Evolutionary conservation across 2,797 vertebrate genomes (phyloP), one percentile per base, ranked within the genome.

Genomic region (Gymnoscopelus braueri): DNA sequence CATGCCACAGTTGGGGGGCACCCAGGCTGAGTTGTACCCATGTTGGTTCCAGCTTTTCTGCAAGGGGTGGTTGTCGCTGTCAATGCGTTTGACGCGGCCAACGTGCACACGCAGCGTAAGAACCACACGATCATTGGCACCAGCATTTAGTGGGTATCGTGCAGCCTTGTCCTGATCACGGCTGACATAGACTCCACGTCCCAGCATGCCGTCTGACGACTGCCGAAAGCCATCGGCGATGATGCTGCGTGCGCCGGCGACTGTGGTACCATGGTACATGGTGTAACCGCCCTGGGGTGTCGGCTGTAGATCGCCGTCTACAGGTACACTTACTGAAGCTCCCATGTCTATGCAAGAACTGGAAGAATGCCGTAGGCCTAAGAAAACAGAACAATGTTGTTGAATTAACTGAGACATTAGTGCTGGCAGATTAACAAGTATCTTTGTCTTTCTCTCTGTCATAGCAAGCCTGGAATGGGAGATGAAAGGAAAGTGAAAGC

Each of bases 1-100:
- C 92, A 94, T 93, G 44, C 91, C 90, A 61, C 92, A 94, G 0
- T 90, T 89, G 3, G 93, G 90, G 23, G 93, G 92, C 1, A 94
- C 91, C 93, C 93, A 94, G 1, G 92, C 92, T 0, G 91, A 93
- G 77, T 94, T 88, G 0, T 87, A 94, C 19, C 91, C 91, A 0
- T 87, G 49, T 0, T 7, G 7, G 53, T 71, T 85, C 92, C 92
- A 94, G 63, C 56, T 91, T 71, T 86, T 89, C 71, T 91, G 90
- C 83, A 92, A 77, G 0, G 89, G 86, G 72, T 94, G 92, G 71
- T 88, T 79, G 78, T 93, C 92, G 0, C 2, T 83, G 78, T 93
- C 88, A 3, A 93, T 93, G 4, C 67, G 84, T 67, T 93, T 94
- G 51, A 93, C 77, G 4, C 79, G 87, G 6, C 93, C 92, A 19